Evolutionary conservation across 2,797 vertebrate species (phyloP).

Genomic region (Caiman crocodilus): DNA sequence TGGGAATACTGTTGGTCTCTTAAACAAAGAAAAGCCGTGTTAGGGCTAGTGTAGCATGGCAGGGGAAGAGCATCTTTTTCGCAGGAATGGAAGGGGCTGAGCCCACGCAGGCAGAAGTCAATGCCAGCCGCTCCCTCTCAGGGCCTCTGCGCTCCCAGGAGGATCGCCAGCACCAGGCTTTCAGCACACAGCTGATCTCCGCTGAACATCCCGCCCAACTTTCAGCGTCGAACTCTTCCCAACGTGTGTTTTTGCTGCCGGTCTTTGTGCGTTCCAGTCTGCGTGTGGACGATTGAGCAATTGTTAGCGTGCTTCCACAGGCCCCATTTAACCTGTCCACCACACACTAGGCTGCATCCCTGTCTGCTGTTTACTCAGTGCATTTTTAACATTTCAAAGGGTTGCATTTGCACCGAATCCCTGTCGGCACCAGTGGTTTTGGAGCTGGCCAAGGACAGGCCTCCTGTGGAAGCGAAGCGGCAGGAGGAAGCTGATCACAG

Average conservation of each 20-base stretch:
- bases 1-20: neutral
- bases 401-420: fast-evolving
- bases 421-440: fast-evolving
- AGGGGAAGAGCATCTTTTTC: neutral
- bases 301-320: neutral
- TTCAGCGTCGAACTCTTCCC: neutral
- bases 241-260: fast-evolving
- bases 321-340: neutral
- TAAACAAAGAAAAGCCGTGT: neutral
- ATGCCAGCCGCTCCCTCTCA: neutral
- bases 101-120: neutral
- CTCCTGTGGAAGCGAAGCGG: neutral
- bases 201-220: fast-evolving
- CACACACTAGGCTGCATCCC: fast-evolving
- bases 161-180: neutral
- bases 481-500: neutral
- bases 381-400: fast-evolving
- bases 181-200: fast-evolving
- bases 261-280: neutral
- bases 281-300: fast-evolving
- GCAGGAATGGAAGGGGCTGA: neutral
- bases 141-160: neutral
- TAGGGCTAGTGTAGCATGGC: neutral
- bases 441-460: fast-evolving
- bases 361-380: fast-evolving